Evolutionary conservation across 1,140 invertebrate genomes (phyloP), one percentile per base, ranked within the genome.

Genomic region (Diprion similis): DNA sequence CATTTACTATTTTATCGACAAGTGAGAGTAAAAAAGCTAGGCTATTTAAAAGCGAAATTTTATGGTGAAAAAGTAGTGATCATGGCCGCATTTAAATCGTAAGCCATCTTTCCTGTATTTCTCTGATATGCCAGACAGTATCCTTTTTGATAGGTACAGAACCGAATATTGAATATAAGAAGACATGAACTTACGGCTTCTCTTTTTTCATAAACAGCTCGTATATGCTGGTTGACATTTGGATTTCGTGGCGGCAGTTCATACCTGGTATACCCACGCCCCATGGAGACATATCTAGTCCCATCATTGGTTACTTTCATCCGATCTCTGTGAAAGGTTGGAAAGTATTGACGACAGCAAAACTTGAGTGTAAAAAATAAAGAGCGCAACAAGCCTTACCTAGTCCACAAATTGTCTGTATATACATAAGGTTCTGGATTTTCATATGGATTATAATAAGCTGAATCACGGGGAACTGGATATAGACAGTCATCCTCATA

Each of bases 341-440:
- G 46, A 69, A 11, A 73, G 11, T 69, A 17, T 46, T 11, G 9
- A 72, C 3, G 64, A 68, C 18, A n/a, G 51, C 46, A 46, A 17
- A 72, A 7, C 24, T n/a, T 45, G 24, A 71, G 9, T 64, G 18
- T 66, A 59, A 64, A 19, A 72, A 48, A n/a, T 73, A 73, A 59
- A 59, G 11, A 59, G 24, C 24, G 24, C 24, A 37, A 37, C 24
- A 37, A 37, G 6, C 51, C 66, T 64, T 10, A 82, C 83, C 82
- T 85, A 65, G 81, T 79, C 82, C 85, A 87, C 71, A 88, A 80
- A 15, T 78, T 68, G 75, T 85, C 85, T 10, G 80, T 80, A 9
- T 78, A 76, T 15, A 72, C 19, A 72, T 73, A 84, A 48, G 72
- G 75, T 13, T 81, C 79, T 3, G 79, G 45, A 65, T 68, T 46